Evolutionary conservation across 2,113 vertebrate species (phyloP), one percentile per base, ranked within the genome.

Genomic region (Gymnogyps californianus): DNA sequence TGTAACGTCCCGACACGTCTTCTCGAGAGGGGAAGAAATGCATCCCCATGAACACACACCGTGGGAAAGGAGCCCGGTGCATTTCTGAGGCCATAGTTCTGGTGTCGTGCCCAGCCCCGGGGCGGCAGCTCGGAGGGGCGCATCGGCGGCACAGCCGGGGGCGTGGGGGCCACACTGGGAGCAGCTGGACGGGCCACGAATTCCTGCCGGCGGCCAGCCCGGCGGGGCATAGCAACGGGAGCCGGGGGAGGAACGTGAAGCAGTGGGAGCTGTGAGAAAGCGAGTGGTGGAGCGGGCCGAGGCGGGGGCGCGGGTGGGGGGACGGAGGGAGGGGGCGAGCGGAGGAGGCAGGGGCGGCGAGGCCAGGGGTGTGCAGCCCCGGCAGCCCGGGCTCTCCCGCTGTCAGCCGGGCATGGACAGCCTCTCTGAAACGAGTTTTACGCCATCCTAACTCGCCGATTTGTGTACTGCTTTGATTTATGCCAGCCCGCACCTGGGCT

Each of bases 241-340:
- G 88, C 74, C 36, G 12, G 70, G 82, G 88, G 88, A 93, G 82
- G 93, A 74, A 84, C 59, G 21, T 12, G 69, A 61, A 91, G 74
- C 95, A 96, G 96, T 91, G 8, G 96, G 96, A 95, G 85, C 95
- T 92, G 96, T 88, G 96, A 93, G 96, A 96, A 96, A 95, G 74
- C 52, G 32, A 83, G 84, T 9, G 34, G 67, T 38, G 38, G 40
- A 7, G 44, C 59, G 22, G 89, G 79, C 59, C 46, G n/a, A 83
- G 89, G 85, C 20, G 70, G 85, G 84, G 87, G 46, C 42, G 18
- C 38, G 22, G 67, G 49, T 22, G 32, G 86, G n/a, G 75, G 75
- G 32, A 14, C 9, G 7, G 47, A 29, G 22, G 24, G 42, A 47
- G 88, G 65, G 15, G 57, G 64, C 6, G 16, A 44, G 83, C 4